phyloP scores from a whole-genome alignment of 2,888 invertebrate species.

The Celastrina argiolus region DNA sequence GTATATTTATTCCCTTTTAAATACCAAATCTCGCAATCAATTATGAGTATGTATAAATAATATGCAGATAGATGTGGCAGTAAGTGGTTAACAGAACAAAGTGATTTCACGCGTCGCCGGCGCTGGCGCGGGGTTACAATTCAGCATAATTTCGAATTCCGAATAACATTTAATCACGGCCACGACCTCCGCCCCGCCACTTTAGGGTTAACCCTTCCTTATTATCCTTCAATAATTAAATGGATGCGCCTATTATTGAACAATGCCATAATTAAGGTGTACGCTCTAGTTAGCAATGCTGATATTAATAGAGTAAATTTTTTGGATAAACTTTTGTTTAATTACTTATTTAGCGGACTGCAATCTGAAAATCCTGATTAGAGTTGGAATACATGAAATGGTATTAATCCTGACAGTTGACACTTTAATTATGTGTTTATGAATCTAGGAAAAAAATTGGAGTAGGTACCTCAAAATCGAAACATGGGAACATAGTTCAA shows the following conservation, averaged over 20 bases:
- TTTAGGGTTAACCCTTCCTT: slow-evolving; percentile 48
- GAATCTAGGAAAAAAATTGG: too few species aligned
- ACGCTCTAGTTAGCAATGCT: background rate
- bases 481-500: too few species aligned
- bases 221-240: slow-evolving; percentile 62
- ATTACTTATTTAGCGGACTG: background rate
- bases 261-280: slow-evolving; percentile 42
- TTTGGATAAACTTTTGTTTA: slow-evolving; percentile 22
- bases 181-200: slow-evolving; percentile 44
- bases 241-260: slow-evolving; percentile 53
- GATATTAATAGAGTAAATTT: background rate
- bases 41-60: background rate
- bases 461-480: too few species aligned
- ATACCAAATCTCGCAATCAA: background rate
- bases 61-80: slow-evolving; percentile 25
- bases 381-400: too few species aligned
- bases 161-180: slow-evolving; percentile 64
- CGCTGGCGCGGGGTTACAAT: slow-evolving; percentile 54
- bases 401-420: too few species aligned
- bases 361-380: too few species aligned
- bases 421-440: too few species aligned
- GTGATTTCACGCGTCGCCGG: slow-evolving; percentile 73
- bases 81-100: slow-evolving; percentile 66
- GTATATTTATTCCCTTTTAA: background rate
- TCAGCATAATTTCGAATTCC: slow-evolving; percentile 61